phyloP scores from a whole-genome alignment of 2,113 vertebrate genomes.

The Bombycilla garrulus region DNA sequence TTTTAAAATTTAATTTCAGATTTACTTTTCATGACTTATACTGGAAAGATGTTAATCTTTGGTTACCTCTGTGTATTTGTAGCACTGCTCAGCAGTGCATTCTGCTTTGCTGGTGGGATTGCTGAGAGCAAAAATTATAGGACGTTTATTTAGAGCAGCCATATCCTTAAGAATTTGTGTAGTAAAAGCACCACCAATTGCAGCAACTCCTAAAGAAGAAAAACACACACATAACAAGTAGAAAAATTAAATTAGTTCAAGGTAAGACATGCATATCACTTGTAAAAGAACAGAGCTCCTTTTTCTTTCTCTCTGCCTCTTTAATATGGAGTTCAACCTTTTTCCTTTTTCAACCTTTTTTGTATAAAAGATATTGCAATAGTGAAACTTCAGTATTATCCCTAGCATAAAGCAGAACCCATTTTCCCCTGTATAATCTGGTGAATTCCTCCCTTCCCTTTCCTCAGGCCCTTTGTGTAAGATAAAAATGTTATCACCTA shows the following conservation, averaged over 20 bases:
- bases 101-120: conserved; percentile 99
- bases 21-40: background rate
- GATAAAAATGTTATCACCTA: background rate
- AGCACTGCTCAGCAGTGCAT: conserved; percentile 96
- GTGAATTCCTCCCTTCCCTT: background rate
- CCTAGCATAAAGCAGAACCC: background rate
- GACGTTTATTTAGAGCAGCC: conserved; percentile 87
- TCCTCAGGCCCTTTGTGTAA: background rate
- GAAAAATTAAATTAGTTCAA: background rate
- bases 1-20: background rate
- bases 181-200: conserved; percentile 89
- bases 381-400: background rate
- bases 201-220: conserved; percentile 85
- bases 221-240: background rate
- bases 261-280: background rate
- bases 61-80: conserved; percentile 87
- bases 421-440: rapidly evolving
- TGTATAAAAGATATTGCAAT: background rate
- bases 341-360: background rate
- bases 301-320: background rate
- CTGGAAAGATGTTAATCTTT: background rate
- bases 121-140: conserved; percentile 96
- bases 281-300: background rate
- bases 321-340: background rate
- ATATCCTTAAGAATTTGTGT: conserved; percentile 89